phyloP scores from a whole-genome alignment of 2,888 invertebrate genomes.

The Platycheirus albimanus region DNA sequence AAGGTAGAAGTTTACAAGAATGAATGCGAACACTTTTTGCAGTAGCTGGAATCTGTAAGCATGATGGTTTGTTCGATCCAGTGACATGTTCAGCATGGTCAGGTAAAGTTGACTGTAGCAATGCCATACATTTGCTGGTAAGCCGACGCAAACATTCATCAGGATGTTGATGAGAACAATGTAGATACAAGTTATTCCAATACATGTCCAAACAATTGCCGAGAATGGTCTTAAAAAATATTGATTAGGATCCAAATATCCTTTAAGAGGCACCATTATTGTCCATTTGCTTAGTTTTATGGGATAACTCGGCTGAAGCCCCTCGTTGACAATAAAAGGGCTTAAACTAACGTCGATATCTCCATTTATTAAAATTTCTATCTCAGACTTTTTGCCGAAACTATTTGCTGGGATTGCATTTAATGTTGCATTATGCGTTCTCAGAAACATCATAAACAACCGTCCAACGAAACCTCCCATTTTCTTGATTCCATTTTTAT shows the following conservation, averaged over 20 bases:
- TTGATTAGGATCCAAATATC: background rate
- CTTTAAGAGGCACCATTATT: background rate
- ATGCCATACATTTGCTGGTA: background rate
- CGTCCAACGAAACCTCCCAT: conserved; percentile 19
- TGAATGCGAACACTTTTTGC: background rate
- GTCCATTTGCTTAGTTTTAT: background rate
- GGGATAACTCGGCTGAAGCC: background rate
- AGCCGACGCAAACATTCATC: background rate
- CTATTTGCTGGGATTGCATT: conserved; percentile 11
- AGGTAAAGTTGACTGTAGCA: background rate
- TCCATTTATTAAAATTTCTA: background rate
- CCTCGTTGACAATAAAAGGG: background rate
- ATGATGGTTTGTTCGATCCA: background rate
- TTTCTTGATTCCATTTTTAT: background rate
- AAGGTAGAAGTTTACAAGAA: background rate
- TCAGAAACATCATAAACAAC: background rate
- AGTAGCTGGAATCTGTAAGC: background rate
- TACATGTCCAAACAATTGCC: background rate
- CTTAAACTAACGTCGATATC: background rate
- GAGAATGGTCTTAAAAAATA: background rate
- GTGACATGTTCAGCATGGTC: background rate
- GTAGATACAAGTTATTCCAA: background rate
- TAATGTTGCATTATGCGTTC: conserved; percentile 22
- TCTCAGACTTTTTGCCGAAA: background rate
- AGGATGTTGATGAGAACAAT: background rate